These are phyloP conservation scores for Cryptocheilus praepositus DNA, from an alignment of 2,888 invertebrate species.

Conservation along the genomic window DNA sequence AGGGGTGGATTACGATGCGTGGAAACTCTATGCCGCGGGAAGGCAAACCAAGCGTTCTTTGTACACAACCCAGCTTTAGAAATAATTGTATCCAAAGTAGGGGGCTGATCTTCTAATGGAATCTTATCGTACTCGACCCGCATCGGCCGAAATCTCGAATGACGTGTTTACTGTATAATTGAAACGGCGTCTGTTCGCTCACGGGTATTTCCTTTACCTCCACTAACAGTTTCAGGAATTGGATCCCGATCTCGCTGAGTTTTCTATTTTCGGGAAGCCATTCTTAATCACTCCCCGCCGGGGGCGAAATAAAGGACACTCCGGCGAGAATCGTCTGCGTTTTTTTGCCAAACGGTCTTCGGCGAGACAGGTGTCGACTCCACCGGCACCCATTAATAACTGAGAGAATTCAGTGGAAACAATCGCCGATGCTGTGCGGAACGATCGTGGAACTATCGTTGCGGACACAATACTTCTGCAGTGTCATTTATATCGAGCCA, in stretches of 20 bases:
- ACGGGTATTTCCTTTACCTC: neutral
- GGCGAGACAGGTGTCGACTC: slow-evolving; percentile 44
- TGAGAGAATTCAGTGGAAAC: slow-evolving; percentile 53
- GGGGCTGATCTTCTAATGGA: neutral
- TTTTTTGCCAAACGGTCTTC: slow-evolving; percentile 41
- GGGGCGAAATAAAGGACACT: slow-evolving; percentile 32
- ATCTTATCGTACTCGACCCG: no score
- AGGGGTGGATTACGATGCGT: slow-evolving; percentile 31
- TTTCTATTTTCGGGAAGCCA: slow-evolving; percentile 6
- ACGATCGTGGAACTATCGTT: slow-evolving; percentile 37
- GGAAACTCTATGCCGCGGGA: no score
- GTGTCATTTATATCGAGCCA: slow-evolving; percentile 46
- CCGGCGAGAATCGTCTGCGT: slow-evolving; percentile 30
- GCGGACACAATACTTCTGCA: slow-evolving; percentile 43
- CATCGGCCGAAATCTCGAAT: no score
- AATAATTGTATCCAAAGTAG: slow-evolving; percentile 1
- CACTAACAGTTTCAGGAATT: no score
- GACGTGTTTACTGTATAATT: no score
- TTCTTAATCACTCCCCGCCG: slow-evolving; percentile 28
- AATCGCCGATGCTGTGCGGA: slow-evolving; percentile 35
- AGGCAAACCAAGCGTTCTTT: slow-evolving; percentile 2
- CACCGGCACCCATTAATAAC: slow-evolving; percentile 56
- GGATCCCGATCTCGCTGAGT: neutral
- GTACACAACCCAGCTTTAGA: neutral
- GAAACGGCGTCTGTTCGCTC: no score